Conservation (phyloP, 2,797 vertebrate genomes). For the Platalea minor region DNA sequence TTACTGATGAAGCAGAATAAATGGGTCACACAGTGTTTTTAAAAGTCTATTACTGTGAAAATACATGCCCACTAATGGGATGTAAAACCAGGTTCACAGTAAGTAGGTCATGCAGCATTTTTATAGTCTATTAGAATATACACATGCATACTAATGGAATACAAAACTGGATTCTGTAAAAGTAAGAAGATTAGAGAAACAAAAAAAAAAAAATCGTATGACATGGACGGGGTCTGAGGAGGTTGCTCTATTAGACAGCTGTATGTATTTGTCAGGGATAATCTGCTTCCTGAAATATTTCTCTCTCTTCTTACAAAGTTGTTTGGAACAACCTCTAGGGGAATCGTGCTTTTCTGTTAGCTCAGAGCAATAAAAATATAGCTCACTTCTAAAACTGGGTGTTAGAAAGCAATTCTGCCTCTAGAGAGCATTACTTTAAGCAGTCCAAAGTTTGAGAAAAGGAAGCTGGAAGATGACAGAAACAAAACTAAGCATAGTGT, state of each 20-base stretch:
- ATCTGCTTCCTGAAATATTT: conserved; percentile 52
- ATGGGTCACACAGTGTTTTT: conserved; percentile 51
- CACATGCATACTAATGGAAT: conserved; percentile 61
- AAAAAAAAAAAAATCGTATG: conserved; percentile 46
- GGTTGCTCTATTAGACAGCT: conserved; percentile 47
- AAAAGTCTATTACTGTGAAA: conserved; percentile 31
- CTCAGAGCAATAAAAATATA: conserved; percentile 27
- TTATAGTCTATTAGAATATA: conserved; percentile 48
- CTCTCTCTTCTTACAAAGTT: conserved; percentile 6
- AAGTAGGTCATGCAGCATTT: conserved; percentile 62
- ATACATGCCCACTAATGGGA: conserved; percentile 36
- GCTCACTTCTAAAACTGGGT: conserved; percentile 1
- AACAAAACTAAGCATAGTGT: background rate
- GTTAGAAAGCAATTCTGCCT: conserved; percentile 18
- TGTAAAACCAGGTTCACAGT: conserved; percentile 51
- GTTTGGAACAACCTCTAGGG: background rate
- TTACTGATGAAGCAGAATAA: conserved; percentile 42
- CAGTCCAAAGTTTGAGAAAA: background rate
- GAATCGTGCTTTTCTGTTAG: background rate
- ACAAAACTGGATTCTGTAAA: conserved; percentile 40
- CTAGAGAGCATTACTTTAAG: background rate
- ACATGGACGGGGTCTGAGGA: conserved; percentile 5
- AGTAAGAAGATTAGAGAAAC: conserved; percentile 63
- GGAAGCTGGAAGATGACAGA: background rate
- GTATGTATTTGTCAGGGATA: conserved; percentile 49